phyloP scores from a whole-genome alignment of 2,797 vertebrate species.

The Pyrocephalus nanus region DNA sequence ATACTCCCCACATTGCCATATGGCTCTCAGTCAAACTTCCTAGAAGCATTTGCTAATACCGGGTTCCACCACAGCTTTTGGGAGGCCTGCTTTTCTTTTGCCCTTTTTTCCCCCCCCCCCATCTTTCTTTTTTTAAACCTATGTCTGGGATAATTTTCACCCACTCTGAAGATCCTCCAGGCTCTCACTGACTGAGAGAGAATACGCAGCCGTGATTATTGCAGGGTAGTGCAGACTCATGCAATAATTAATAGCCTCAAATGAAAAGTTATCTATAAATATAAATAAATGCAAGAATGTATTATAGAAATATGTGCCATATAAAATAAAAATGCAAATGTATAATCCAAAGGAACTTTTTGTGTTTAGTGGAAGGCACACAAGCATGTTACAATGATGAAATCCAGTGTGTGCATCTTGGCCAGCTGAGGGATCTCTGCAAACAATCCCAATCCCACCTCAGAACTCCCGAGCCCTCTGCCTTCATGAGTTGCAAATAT shows the following conservation, averaged over 20 bases:
- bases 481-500: background rate
- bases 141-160: constrained; percentile 34
- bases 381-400: background rate
- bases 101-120: too few relatives aligned
- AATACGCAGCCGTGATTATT: background rate
- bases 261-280: background rate
- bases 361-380: background rate
- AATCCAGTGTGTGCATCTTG: background rate
- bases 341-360: background rate
- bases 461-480: background rate
- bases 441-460: constrained; percentile 1
- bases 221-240: background rate
- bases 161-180: constrained; percentile 13
- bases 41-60: constrained; percentile 60
- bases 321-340: background rate
- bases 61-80: constrained; percentile 54
- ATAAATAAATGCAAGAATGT: background rate
- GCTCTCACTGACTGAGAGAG: background rate
- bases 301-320: background rate
- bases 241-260: background rate
- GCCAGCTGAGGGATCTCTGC: background rate
- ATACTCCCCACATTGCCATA: constrained; percentile 66
- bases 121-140: constrained; percentile 17
- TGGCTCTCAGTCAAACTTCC: constrained; percentile 68
- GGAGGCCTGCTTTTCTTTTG: constrained; percentile 47